phyloP scores from a whole-genome alignment of 2,888 invertebrate species.

The Megastigmus dorsalis region DNA sequence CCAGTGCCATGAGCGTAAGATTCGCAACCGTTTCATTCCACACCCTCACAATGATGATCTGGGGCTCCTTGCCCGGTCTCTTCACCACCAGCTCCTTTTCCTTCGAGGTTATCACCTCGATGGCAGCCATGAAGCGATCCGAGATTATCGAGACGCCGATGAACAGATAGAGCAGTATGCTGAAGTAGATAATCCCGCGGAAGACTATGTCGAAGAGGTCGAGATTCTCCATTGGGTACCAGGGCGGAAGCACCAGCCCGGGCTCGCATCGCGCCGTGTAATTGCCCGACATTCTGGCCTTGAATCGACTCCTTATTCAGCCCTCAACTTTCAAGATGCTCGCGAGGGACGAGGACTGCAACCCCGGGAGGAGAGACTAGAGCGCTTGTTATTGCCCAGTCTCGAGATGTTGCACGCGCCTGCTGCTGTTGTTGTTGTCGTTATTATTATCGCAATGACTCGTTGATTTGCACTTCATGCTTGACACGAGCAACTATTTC shows the following conservation, averaged over 20 bases:
- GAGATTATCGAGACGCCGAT: constrained; percentile 99
- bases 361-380: background rate
- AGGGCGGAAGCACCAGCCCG: constrained; percentile 91
- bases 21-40: constrained; percentile 99
- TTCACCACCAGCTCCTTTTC: constrained; percentile 96
- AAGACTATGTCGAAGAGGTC: constrained; percentile 85
- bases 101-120: constrained; percentile 98
- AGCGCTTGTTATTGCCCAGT: background rate
- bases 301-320: too few relatives aligned
- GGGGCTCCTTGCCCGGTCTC: constrained; percentile 89
- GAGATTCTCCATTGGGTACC: constrained; percentile 89
- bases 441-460: background rate
- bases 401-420: background rate
- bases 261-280: constrained; percentile 80
- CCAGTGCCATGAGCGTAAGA: constrained; percentile 97
- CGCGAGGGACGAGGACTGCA: background rate
- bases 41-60: constrained; percentile 93
- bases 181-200: constrained; percentile 93
- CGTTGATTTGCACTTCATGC: too few relatives aligned
- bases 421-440: background rate
- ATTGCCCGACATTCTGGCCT: constrained; percentile 66
- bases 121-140: constrained; percentile 99
- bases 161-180: constrained; percentile 93
- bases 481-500: too few relatives aligned
- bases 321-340: background rate